A percentile compares a stretch with the other conserved stretches of the same genome.
These are phyloP conservation scores for Mimas tiliae DNA, from an alignment of 2,888 invertebrate genomes.

Conservation along the genomic window DNA sequence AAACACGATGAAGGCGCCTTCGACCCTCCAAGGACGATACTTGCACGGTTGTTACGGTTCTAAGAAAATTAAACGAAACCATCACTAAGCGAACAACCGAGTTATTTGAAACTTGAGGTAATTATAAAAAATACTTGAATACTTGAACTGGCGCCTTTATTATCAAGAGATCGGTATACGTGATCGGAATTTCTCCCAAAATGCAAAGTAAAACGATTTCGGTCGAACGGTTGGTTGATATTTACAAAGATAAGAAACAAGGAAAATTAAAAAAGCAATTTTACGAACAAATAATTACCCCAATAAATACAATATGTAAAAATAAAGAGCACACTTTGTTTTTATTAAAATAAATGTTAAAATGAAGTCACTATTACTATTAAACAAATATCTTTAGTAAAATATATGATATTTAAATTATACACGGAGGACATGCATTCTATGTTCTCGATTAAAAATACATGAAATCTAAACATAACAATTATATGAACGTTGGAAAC, in stretches of 20 bases:
- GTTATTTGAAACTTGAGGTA: constrained; percentile 33
- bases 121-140: constrained; percentile 27
- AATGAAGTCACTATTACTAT: neutral
- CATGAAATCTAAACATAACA: neutral
- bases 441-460: neutral
- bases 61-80: constrained; percentile 59
- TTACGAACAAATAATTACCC: constrained; percentile 42
- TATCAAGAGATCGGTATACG: constrained; percentile 13
- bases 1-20: constrained; percentile 44
- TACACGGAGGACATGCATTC: neutral
- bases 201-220: constrained; percentile 18
- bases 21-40: constrained; percentile 60
- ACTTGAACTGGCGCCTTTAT: constrained; percentile 16
- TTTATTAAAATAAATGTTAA: neutral
- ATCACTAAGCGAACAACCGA: constrained; percentile 42
- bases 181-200: constrained; percentile 22
- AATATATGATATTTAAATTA: neutral
- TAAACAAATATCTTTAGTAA: neutral
- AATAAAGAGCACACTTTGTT: constrained; percentile 1
- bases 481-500: neutral
- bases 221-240: constrained; percentile 18
- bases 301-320: constrained; percentile 37
- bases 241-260: constrained; percentile 20
- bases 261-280: constrained; percentile 30
- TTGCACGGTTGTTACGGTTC: constrained; percentile 60